These are phyloP conservation scores for Pungitius pungitius DNA, from an alignment of 2,113 vertebrate species.

Conservation along the genomic window DNA sequence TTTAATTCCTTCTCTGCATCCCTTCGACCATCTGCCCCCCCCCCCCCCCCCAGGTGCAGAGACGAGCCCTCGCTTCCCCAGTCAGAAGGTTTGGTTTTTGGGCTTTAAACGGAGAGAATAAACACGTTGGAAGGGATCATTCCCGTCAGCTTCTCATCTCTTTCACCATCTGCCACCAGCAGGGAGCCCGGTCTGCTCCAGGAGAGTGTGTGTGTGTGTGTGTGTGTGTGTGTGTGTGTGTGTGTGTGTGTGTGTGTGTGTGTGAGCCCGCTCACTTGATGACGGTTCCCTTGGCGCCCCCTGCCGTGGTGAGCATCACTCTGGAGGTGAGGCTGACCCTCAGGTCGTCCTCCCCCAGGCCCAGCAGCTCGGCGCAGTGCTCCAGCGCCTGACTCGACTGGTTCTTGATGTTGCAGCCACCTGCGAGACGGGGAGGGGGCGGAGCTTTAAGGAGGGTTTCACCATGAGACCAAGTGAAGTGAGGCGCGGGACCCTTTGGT, in stretches of 20 bases:
- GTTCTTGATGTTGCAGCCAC: conserved; percentile 89
- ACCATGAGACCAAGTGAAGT: too few species aligned
- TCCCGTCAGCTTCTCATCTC: conserved; percentile 29
- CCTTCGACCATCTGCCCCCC: conserved; percentile 40
- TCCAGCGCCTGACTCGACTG: conserved; percentile 86
- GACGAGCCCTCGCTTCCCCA: conserved; percentile 36
- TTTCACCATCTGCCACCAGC: conserved; percentile 42
- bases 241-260: conserved; percentile 3
- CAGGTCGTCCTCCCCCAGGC: conserved; percentile 91
- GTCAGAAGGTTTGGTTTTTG: conserved; percentile 21
- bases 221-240: neutral
- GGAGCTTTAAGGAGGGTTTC: neutral
- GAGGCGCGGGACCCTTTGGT: too few species aligned
- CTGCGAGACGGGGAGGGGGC: conserved; percentile 69
- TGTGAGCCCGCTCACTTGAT: conserved; percentile 88
- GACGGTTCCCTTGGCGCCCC: conserved; percentile 94
- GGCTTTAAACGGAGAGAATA: conserved; percentile 31
- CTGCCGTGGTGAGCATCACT: conserved; percentile 97
- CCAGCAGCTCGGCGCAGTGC: conserved; percentile 89
- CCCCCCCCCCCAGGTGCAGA: conserved; percentile 16
- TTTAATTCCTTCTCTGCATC: conserved; percentile 1
- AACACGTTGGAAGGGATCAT: conserved; percentile 43
- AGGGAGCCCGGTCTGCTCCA: neutral
- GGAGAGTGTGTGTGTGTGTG: neutral
- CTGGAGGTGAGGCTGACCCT: conserved; percentile 92